Evolutionary conservation across 2,797 vertebrate genomes (phyloP), one percentile per base, ranked within the genome.

Genomic region (Distichodus sexfasciatus): DNA sequence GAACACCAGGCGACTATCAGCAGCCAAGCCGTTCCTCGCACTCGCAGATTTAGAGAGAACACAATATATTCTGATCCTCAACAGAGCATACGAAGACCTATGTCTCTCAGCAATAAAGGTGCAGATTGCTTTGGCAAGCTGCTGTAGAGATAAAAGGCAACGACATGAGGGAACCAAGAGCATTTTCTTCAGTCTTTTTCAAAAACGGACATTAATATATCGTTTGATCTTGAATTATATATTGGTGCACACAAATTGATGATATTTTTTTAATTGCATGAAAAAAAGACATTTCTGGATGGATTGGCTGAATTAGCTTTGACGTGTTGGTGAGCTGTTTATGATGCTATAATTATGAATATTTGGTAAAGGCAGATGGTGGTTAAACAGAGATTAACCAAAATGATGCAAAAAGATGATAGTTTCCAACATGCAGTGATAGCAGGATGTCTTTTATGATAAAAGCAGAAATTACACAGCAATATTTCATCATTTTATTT

Each of bases 1-100:
- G 50, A 64, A 51, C 43, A 36, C 51, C 31, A 19, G 19, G 17
- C 15, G 51, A n/a, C 46, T 35, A 41, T 50, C 3, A 12, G 35
- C 63, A 54, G 62, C 28, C 46, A 44, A 67, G 44, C 24, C 38
- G 33, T 15, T 51, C 44, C 43, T 38, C 55, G 60, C 36, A 53
- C 68, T 54, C 53, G 14, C 35, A 12, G 15, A 51, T 46, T 55
- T 21, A 19, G 21, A 64, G 29, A 2, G 17, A 57, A 46, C 1
- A 3, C 10, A 11, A 29, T 71, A 41, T 64, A 55, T 58, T 28
- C 12, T 23, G 19, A 10, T 28, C 38, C 1, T 29, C 23, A 23
- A 28, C 9, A 57, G 71, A 66, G 44, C 31, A 40, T 24, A 14
- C 14, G 26, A 28, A 68, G 59, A 55, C 47, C 5, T 14, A 2